Evolutionary conservation across 2,888 invertebrate genomes (phyloP).

Genomic region (Diaperis boleti): DNA sequence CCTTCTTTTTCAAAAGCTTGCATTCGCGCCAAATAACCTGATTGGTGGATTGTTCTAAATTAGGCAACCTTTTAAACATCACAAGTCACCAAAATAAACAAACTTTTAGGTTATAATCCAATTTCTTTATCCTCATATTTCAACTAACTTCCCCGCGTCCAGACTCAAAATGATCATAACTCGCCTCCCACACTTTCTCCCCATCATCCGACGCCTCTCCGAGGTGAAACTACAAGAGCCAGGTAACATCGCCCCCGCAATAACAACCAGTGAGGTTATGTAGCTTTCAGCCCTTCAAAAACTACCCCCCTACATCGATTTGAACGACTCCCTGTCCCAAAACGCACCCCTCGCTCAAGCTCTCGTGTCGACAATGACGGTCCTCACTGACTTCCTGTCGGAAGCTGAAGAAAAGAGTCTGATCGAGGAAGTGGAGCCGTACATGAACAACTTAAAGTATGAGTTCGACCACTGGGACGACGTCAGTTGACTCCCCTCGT

Average conservation of each 20-base stretch:
- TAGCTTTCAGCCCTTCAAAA: not conserved
- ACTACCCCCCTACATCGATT: slow-evolving; percentile 9
- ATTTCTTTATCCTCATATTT: too few species aligned
- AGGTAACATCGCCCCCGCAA: not conserved
- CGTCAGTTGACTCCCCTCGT: slow-evolving; percentile 70
- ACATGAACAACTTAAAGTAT: slow-evolving; percentile 88
- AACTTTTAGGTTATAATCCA: too few species aligned
- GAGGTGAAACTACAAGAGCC: not conserved
- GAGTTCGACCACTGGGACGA: slow-evolving; percentile 98
- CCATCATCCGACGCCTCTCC: not conserved
- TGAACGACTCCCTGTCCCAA: slow-evolving; percentile 1
- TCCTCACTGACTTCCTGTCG: slow-evolving; percentile 82
- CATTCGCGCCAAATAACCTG: too few species aligned
- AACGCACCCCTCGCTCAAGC: not conserved
- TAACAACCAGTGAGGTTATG: slow-evolving; percentile 17
- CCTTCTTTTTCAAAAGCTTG: too few species aligned
- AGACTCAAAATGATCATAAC: not conserved
- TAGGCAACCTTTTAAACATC: too few species aligned
- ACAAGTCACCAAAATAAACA: too few species aligned
- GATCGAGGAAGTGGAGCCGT: slow-evolving; percentile 88
- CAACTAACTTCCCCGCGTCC: too few species aligned
- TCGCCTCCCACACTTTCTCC: too few species aligned
- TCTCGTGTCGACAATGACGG: slow-evolving; percentile 69
- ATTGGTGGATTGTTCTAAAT: too few species aligned
- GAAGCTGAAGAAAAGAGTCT: slow-evolving; percentile 82